These are phyloP conservation scores for Ctenodactylus gundi DNA, from an alignment of 2,113 vertebrate genomes.

Conservation along the genomic window DNA sequence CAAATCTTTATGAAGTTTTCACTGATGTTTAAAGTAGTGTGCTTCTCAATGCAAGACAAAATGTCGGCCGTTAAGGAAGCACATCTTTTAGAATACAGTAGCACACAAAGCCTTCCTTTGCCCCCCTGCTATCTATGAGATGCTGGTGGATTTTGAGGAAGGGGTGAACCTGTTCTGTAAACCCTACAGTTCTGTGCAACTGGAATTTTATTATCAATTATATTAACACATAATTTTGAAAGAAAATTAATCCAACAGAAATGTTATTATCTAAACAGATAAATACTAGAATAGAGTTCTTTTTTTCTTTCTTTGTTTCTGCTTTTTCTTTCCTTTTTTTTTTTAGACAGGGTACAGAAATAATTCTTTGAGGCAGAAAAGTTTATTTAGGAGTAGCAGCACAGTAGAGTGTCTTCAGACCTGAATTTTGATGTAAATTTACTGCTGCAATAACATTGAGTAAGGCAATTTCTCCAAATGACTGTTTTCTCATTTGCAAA, in stretches of 20 bases:
- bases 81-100: neutral
- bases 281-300: too few relatives aligned
- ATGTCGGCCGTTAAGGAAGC: neutral
- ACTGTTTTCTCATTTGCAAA: slow-evolving; percentile 4
- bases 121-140: neutral
- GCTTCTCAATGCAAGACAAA: neutral
- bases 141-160: too few relatives aligned
- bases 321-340: too few relatives aligned
- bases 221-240: neutral
- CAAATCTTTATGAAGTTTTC: neutral
- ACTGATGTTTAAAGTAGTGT: neutral
- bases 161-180: neutral
- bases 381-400: neutral
- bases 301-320: too few relatives aligned
- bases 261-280: neutral
- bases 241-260: neutral
- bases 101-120: neutral
- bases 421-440: neutral
- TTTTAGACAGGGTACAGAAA: neutral
- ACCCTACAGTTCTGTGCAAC: neutral
- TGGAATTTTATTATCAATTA: neutral
- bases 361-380: slow-evolving; percentile 33
- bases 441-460: neutral
- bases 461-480: neutral
- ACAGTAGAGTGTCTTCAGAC: neutral